Conservation (phyloP, 2,888 invertebrate species). For the Ametastegia equiseti region DNA sequence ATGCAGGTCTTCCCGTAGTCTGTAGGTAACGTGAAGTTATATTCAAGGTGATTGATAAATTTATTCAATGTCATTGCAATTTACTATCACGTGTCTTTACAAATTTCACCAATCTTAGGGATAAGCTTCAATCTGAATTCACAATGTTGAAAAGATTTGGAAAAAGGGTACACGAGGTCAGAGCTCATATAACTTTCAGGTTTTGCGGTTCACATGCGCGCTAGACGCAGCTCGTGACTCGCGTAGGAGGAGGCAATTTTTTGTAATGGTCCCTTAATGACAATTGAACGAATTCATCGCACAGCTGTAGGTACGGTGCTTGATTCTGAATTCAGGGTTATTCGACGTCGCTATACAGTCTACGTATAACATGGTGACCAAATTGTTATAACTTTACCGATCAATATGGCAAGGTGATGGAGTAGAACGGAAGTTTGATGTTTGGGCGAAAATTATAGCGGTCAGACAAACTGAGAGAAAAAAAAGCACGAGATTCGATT, state of each 20-base stretch:
- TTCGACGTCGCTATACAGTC: not conserved
- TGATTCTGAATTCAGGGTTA: slow-evolving; percentile 12
- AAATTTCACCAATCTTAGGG: not conserved
- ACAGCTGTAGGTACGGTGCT: slow-evolving; percentile 1
- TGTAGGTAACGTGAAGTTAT: not conserved
- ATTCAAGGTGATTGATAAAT: not conserved
- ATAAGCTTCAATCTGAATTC: not conserved
- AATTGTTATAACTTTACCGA: not conserved
- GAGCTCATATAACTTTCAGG: not conserved
- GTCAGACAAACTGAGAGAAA: not conserved
- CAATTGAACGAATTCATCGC: slow-evolving; percentile 11
- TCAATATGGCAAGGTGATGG: not conserved
- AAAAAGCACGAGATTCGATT: no score
- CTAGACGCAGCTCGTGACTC: not conserved
- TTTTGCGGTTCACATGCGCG: not conserved
- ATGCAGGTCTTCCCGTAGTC: not conserved
- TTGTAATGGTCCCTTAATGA: not conserved
- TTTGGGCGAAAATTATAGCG: not conserved
- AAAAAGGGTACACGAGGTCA: not conserved
- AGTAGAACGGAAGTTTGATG: not conserved
- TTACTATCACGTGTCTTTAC: not conserved
- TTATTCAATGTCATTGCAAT: not conserved
- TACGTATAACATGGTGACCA: not conserved
- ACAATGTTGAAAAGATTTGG: not conserved
- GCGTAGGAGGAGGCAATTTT: slow-evolving; percentile 9